Percentiles rank a stretch among this genome's conserved stretches.
Conservation (phyloP, 2,888 invertebrate genomes). For the Galeopsomyia nigrocyanea region DNA sequence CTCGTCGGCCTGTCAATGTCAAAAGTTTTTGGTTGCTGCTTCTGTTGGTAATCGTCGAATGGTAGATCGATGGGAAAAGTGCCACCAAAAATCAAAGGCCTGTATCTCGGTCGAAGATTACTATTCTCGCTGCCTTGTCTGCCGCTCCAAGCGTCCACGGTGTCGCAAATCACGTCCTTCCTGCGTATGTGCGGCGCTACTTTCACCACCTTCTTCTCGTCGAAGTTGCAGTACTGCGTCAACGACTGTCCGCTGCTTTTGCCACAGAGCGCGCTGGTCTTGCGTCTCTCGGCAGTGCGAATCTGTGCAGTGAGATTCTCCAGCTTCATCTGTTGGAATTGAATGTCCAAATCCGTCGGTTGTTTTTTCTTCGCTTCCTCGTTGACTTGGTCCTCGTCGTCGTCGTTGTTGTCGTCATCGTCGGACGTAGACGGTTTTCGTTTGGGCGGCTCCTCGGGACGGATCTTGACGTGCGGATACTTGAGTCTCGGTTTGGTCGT, state of each 20-base stretch:
- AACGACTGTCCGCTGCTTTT: slow-evolving; percentile 55
- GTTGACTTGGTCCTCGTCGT: slow-evolving; percentile 9
- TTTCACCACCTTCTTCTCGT: slow-evolving; percentile 63
- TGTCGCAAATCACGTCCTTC: slow-evolving; percentile 74
- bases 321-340: slow-evolving; percentile 58
- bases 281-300: neutral
- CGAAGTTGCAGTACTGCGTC: slow-evolving; percentile 63
- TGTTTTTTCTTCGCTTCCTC: slow-evolving; percentile 3
- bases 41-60: slow-evolving; percentile 47
- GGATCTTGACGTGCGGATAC: slow-evolving; percentile 59
- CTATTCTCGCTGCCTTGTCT: slow-evolving; percentile 38
- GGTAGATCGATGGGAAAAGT: slow-evolving; percentile 90
- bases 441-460: slow-evolving; percentile 43
- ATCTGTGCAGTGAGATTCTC: slow-evolving; percentile 49
- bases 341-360: slow-evolving; percentile 64
- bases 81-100: slow-evolving; percentile 85
- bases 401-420: slow-evolving; percentile 8
- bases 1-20: slow-evolving; percentile 72
- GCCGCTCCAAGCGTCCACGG: slow-evolving; percentile 75
- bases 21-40: slow-evolving; percentile 66
- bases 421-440: slow-evolving; percentile 14
- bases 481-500: slow-evolving; percentile 53
- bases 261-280: slow-evolving; percentile 3
- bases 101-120: slow-evolving; percentile 65
- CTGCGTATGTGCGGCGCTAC: slow-evolving; percentile 66